Conservation (phyloP, 2,888 invertebrate genomes). For the Junonia oenone region DNA sequence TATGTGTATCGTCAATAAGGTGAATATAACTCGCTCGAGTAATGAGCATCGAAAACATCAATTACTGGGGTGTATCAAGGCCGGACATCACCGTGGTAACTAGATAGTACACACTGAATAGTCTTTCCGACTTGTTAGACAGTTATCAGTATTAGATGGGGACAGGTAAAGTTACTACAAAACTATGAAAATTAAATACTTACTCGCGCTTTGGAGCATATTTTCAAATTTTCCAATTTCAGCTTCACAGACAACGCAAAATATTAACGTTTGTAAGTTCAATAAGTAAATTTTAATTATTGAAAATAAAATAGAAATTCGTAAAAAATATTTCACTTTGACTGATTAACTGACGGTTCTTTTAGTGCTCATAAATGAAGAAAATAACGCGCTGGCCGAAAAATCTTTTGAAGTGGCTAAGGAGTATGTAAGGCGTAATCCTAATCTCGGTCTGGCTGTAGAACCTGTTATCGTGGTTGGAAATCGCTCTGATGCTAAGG, state of each 20-base stretch:
- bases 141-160: slow-evolving; percentile 30
- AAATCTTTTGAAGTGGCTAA: slow-evolving; percentile 85
- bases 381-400: slow-evolving; percentile 84
- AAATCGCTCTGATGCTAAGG: slow-evolving; percentile 85
- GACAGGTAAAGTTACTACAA: slow-evolving; percentile 47
- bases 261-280: slow-evolving; percentile 85
- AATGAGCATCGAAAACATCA: slow-evolving; percentile 50
- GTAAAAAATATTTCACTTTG: background rate
- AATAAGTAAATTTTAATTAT: background rate
- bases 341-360: slow-evolving; percentile 19
- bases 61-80: slow-evolving; percentile 59
- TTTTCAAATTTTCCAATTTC: slow-evolving; percentile 38
- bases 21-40: slow-evolving; percentile 31
- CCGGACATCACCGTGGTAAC: slow-evolving; percentile 65
- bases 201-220: slow-evolving; percentile 35
- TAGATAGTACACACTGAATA: slow-evolving; percentile 40
- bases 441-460: slow-evolving; percentile 82
- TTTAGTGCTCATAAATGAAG: slow-evolving; percentile 87
- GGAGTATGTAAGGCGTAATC: slow-evolving; percentile 84
- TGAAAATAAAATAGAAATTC: background rate
- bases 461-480: slow-evolving; percentile 83
- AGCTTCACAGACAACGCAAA: slow-evolving; percentile 82
- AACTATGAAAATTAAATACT: slow-evolving; percentile 32
- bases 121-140: background rate
- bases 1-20: background rate